Base-by-base conservation (phyloP, 2,888 invertebrate genomes). In the Pseudococcus viburni region DNA sequence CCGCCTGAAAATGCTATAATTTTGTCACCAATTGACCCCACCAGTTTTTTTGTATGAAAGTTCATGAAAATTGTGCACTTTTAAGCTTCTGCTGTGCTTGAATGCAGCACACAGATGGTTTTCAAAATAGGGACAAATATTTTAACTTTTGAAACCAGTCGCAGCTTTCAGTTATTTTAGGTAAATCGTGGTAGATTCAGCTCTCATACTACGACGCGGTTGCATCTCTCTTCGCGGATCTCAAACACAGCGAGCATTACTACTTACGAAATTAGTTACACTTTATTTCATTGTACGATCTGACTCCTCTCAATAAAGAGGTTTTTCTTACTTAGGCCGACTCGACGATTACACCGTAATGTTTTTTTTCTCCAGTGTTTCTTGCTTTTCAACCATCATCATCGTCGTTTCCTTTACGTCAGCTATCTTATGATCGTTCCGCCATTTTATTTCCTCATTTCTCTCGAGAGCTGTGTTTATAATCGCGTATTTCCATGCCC, bases 371-470 rank as follows among this genome's bases (percentile, higher is more conserved):
- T 59, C 59, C 42, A 3, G 59, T 59, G 2, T n/a, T 59, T 59
- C 59, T n/a, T 59, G n/a, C 26, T 42, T 64, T 64, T 9, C 64
- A 64, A 64, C 6, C 22, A 64, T 12, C 59, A 59, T 59, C 59
- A n/a, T 1, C 59, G 59, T 9, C 64, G 64, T 64, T 64, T 64
- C 64, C 64, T 64, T 64, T 22, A 64, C 64, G 22, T 64, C 64
- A 22, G 64, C 64, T 64, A n/a, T 59, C 22, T 64, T 64, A 64
- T 22, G 64, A 64, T 64, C 64, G 64, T 64, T 64, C 64, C 64
- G 64, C 64, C 64, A 64, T 64, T 64, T 64, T 64, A 64, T 64
- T 64, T 64, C 64, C 64, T 64, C 64, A 64, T 64, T 64, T 64
- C 64, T 22, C 64, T 64, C 55, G 55, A n/a, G 59, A 64, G 22